Evolutionary conservation across 2,888 invertebrate species (phyloP), one percentile per base, ranked within the genome.

Genomic region (Argynnis bischoffii): DNA sequence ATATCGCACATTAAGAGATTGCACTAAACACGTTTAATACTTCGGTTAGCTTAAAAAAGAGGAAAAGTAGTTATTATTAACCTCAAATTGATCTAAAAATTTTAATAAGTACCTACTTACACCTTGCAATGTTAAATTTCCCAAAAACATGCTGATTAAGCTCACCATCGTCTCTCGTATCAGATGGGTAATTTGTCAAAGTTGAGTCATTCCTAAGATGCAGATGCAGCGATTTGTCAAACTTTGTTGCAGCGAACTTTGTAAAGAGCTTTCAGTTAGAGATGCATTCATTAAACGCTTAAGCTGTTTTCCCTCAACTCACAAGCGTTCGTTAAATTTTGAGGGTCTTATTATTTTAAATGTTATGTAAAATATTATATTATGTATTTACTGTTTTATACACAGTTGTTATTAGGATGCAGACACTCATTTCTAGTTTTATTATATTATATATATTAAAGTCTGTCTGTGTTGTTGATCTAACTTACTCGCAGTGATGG

Each of bases 111-210:
- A 11, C 35, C 1, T 35, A 35, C 2, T 8, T 35, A 35, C 6
- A 35, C 6, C 6, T 35, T 41, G 8, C 35, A 41, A 8, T 11
- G 46, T 46, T 31, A 63, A 66, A 57, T 69, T 66, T 35, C 21
- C 8, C 14, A 48, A 56, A 47, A 60, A 48, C 63, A 41, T 11
- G 35, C 35, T 41, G 11, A 35, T 35, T 8, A 35, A 35, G 35
- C 11, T 26, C 35, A 11, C 35, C 11, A 47, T 26, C 26, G 26
- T 26, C 26, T 26, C 56, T 55, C 51, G 55, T 57, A 13, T 65
- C 55, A 46, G 16, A 63, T 31, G 55, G 64, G 55, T 66, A 60
- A 69, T 69, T 69, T 69, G 66, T 71, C 64, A 64, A 63, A 57
- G 35, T 64, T 18, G 51, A 15, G 35, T 57, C 54, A 50, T 66